Conservation (phyloP, 2,888 invertebrate species). For the Limnephilus lunatus region DNA sequence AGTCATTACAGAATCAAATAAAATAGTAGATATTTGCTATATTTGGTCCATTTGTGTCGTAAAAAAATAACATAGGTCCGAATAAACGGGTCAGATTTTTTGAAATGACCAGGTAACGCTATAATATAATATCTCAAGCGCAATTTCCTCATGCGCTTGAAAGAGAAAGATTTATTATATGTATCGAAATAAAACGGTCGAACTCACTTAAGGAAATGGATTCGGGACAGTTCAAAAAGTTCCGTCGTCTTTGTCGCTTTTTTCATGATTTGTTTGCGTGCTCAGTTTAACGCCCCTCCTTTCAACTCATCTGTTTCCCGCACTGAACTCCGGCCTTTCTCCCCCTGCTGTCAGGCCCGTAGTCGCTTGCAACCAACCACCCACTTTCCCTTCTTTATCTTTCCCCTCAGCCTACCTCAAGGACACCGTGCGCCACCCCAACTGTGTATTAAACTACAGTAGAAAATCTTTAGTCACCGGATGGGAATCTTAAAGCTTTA, state of each 20-base stretch:
- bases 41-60: no score
- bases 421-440: conserved; percentile 7
- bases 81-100: background rate
- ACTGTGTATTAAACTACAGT: conserved; percentile 60
- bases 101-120: background rate
- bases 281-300: conserved; percentile 64
- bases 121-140: background rate
- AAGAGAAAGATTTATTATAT: background rate
- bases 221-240: conserved; percentile 60
- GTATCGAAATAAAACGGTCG: conserved; percentile 52
- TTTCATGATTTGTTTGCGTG: conserved; percentile 65
- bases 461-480: conserved; percentile 62
- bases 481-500: conserved; percentile 59
- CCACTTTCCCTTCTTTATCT: conserved; percentile 3
- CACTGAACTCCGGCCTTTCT: conserved; percentile 48
- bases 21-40: no score
- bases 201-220: conserved; percentile 61
- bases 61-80: background rate
- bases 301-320: conserved; percentile 62
- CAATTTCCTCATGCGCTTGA: background rate
- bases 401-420: conserved; percentile 6
- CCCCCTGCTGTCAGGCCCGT: conserved; percentile 11
- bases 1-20: no score
- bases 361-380: background rate
- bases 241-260: conserved; percentile 60